Evolutionary conservation across 1,140 invertebrate genomes (phyloP), one percentile per base, ranked within the genome.

Genomic region (Drosophila guanche): DNA sequence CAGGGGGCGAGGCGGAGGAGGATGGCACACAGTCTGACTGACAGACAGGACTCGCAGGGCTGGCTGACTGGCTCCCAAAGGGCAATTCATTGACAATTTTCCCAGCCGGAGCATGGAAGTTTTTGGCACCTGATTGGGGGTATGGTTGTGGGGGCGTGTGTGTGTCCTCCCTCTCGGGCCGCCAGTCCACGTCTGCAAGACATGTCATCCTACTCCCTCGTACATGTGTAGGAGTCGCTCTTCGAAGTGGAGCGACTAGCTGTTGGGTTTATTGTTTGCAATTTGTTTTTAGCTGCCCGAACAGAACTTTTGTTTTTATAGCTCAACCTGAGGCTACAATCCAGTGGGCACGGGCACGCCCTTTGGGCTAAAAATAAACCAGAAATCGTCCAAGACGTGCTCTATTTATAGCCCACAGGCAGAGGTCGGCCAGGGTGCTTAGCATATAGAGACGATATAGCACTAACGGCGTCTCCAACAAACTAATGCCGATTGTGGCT

Each of bases 261-360:
- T 14, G 58, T 58, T 57, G 42, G 51, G 65, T 86, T 86, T 77
- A 81, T 86, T 88, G 81, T 88, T 86, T 86, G 81, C 81, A 86
- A 86, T 86, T 86, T 86, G 81, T 86, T 88, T 86, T 75, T 70
- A 80, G 81, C 77, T 86, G 81, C 55, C 75, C 67, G 73, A 86
- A 85, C 76, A 73, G 62, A 77, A 86, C 73, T 78, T 86, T 37
- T 78, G 71, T 66, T 86, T 85, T 81, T 86, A 80, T 85, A 72
- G 41, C 50, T 55, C 42, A 42, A 47, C 37, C 56, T 63, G 43
- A 41, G 57, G 68, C 65, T 14, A 55, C 50, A 25, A 54, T 27
- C 27, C 40, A 23, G 52, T 33, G 29, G 61, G 27, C 46, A 27
- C n/a, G 72, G 72, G 60, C 66, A 48, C 69, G 55, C 72, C 52